Conservation (phyloP, 1,140 invertebrate species). For the Drosophila guanche region DNA sequence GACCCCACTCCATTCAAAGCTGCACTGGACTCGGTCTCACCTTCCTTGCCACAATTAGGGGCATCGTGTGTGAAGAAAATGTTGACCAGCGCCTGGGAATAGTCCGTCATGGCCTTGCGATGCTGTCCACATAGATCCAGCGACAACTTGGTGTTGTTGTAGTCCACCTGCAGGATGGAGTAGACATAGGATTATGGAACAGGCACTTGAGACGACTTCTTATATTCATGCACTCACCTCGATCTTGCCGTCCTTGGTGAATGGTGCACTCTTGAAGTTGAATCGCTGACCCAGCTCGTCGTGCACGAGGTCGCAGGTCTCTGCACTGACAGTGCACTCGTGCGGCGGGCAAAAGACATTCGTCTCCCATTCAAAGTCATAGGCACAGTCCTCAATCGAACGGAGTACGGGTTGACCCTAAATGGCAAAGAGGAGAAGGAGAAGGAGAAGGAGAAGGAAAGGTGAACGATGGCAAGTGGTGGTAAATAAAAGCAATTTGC, state of each 20-base stretch:
- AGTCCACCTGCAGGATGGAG: constrained; percentile 45
- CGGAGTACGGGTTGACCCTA: constrained; percentile 83
- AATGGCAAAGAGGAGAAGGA: constrained; percentile 18
- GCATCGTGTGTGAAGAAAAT: constrained; percentile 74
- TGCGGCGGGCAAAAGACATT: constrained; percentile 84
- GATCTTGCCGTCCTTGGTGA: constrained; percentile 67
- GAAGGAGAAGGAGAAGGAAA: constrained; percentile 1
- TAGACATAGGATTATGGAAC: too few relatives aligned
- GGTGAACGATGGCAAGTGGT: constrained; percentile 5
- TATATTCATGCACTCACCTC: constrained; percentile 53
- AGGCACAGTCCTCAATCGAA: constrained; percentile 82
- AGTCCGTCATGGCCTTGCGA: constrained; percentile 76
- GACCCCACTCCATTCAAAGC: neutral
- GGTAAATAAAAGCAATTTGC: constrained; percentile 32
- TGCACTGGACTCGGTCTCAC: constrained; percentile 42
- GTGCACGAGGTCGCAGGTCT: constrained; percentile 76
- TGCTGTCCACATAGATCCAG: constrained; percentile 68
- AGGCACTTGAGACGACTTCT: neutral
- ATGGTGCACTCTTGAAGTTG: constrained; percentile 68
- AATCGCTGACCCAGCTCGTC: constrained; percentile 54
- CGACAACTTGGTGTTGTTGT: constrained; percentile 47
- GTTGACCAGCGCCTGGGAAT: constrained; percentile 79
- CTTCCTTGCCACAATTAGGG: constrained; percentile 66
- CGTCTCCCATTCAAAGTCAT: constrained; percentile 84
- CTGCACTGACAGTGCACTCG: constrained; percentile 60